Evolutionary conservation across 1,140 invertebrate species (phyloP), one percentile per base, ranked within the genome.

Genomic region (Danaus melanippus): DNA sequence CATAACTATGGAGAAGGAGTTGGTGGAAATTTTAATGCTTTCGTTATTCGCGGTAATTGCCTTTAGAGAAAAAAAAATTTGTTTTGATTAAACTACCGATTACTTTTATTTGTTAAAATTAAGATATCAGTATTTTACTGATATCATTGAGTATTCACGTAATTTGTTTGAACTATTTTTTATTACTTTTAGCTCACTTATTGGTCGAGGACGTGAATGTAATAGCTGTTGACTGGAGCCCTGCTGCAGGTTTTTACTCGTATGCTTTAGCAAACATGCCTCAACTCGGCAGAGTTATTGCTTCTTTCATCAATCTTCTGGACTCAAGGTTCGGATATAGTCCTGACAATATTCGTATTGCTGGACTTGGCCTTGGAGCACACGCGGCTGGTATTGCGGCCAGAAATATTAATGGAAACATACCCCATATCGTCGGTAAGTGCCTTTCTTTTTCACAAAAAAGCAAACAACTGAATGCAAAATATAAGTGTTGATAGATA

Each of bases 371-470:
- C 10, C 64, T 86, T 3, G 83, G 83, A 9, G 83, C 58, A 2
- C 81, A 86, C 41, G 60, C 77, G 8, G 78, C 79, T 48, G 83
- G 79, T 58, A 79, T 84, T 42, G 76, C 76, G 12, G 74, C 69
- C 3, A 76, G 73, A 43, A 56, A 56, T 0, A 56, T 70, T 7
- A 58, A 46, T 15, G 71, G 70, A 52, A 43, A 49, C 10, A 44
- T 86, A 10, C 71, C 76, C 44, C 71, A 79, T 44, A 69, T 86
- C 51, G 15, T 81, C 48, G 81, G 83, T 86, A 62, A 70, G 64
- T 56, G 32, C 15, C 46, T 40, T 52, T 4, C 2, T 32, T 32
- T 32, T 32, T 32, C 5, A 1, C 21, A 7, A 32, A 32, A 32
- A 32, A 32, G 6, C 21, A 32, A 32, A 32, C 21, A 7, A 8